Evolutionary conservation across 2,797 vertebrate genomes (phyloP).

Genomic region (Sebastes itinus): DNA sequence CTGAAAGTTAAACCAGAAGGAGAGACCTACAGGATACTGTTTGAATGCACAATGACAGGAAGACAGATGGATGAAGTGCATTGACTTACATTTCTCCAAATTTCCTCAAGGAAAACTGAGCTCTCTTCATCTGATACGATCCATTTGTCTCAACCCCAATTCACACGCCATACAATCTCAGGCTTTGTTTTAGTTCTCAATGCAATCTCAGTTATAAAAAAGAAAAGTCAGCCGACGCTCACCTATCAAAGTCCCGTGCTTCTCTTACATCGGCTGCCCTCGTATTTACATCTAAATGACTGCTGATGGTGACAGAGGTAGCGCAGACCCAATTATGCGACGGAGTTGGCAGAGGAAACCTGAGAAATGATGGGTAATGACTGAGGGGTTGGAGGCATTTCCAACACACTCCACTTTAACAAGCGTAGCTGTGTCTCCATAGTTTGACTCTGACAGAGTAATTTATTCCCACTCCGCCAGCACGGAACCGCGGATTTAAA

Average conservation of each 20-base stretch:
- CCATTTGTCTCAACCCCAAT: neutral
- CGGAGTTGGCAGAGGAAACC: constrained; percentile 35
- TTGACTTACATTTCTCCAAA: neutral
- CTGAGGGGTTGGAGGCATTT: constrained; percentile 52
- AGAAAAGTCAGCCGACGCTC: neutral
- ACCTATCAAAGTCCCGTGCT: constrained; percentile 18
- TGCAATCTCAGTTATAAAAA: neutral
- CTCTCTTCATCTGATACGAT: constrained; percentile 25
- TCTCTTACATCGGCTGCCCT: constrained; percentile 9
- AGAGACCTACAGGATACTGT: neutral
- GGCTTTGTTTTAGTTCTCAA: neutral
- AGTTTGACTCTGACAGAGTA: constrained; percentile 65
- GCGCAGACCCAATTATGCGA: constrained; percentile 50
- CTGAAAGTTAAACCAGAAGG: constrained; percentile 3
- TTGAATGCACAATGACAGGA: constrained; percentile 6
- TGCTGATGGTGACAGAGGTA: constrained; percentile 36
- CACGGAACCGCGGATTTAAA: constrained; percentile 71
- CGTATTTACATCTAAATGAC: constrained; percentile 63
- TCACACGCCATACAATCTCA: neutral
- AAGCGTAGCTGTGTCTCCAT: constrained; percentile 54
- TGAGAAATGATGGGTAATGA: constrained; percentile 67
- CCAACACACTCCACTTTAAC: constrained; percentile 43
- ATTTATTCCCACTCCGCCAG: constrained; percentile 73
- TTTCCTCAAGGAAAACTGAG: constrained; percentile 19
- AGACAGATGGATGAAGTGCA: neutral